Evolutionary conservation across 64 coral and sea anemone genomes (phyloP).

Genomic region (Anthopleura sola): DNA sequence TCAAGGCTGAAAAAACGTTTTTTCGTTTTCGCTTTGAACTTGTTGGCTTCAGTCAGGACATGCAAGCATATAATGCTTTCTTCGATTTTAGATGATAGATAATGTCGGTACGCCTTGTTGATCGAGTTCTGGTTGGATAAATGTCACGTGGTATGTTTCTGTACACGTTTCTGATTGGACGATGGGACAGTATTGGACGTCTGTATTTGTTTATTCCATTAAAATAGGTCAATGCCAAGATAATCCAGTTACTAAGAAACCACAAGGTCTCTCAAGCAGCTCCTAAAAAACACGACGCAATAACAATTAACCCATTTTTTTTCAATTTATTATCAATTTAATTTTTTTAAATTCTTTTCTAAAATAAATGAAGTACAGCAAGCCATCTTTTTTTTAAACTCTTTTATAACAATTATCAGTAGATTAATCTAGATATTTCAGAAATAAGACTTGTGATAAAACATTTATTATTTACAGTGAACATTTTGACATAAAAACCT

Average conservation of each 20-base stretch:
- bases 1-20: too few species aligned
- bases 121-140: background rate
- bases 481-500: too few species aligned
- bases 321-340: too few species aligned
- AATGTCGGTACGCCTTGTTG: background rate
- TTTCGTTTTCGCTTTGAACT: too few species aligned
- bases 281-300: background rate
- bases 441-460: too few species aligned
- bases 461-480: too few species aligned
- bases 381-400: too few species aligned
- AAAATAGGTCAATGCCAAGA: background rate
- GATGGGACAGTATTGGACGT: background rate
- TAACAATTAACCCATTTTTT: too few species aligned
- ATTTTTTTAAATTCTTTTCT: too few species aligned
- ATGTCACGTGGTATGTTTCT: background rate
- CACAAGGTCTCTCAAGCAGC: background rate
- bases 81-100: background rate
- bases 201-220: background rate
- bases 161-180: background rate
- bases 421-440: too few species aligned
- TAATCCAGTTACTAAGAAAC: background rate
- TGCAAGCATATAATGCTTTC: background rate
- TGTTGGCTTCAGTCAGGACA: background rate
- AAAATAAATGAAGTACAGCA: too few species aligned
- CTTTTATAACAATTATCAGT: too few species aligned